These are phyloP conservation scores for Stegodyphus dumicola DNA, from an alignment of 1,140 invertebrate species.

Conservation along the genomic window DNA sequence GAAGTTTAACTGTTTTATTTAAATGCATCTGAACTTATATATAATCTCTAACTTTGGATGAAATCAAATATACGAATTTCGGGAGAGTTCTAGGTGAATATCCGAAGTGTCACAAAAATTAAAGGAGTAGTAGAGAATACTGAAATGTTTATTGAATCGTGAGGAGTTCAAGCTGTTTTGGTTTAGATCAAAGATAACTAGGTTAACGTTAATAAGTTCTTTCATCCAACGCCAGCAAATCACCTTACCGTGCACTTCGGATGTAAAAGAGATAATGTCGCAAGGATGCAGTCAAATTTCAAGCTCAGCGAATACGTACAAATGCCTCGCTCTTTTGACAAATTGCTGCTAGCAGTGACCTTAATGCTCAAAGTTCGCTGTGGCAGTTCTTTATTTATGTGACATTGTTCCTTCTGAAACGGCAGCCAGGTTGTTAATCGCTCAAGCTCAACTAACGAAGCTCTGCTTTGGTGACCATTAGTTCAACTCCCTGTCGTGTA, in stretches of 20 bases:
- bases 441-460: too few relatives aligned
- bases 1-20: too few relatives aligned
- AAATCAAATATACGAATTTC: too few relatives aligned
- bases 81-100: too few relatives aligned
- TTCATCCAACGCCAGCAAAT: background rate
- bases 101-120: too few relatives aligned
- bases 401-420: background rate
- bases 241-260: background rate
- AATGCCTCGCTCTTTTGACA: conserved; percentile 25
- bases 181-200: too few relatives aligned
- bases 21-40: too few relatives aligned
- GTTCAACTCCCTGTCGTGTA: conserved; percentile 5
- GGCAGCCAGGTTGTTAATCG: background rate
- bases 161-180: too few relatives aligned
- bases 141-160: too few relatives aligned
- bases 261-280: background rate
- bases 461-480: conserved; percentile 1
- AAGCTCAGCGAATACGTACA: conserved; percentile 8
- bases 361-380: conserved; percentile 1
- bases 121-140: too few relatives aligned
- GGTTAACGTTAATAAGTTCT: too few relatives aligned
- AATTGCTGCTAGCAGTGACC: conserved; percentile 12
- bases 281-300: conserved; percentile 1
- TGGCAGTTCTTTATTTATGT: background rate
- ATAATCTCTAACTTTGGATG: too few relatives aligned